phyloP scores from a whole-genome alignment of 35 echinoderm and acorn worm species.

The Heliocidaris erythrogramma region DNA sequence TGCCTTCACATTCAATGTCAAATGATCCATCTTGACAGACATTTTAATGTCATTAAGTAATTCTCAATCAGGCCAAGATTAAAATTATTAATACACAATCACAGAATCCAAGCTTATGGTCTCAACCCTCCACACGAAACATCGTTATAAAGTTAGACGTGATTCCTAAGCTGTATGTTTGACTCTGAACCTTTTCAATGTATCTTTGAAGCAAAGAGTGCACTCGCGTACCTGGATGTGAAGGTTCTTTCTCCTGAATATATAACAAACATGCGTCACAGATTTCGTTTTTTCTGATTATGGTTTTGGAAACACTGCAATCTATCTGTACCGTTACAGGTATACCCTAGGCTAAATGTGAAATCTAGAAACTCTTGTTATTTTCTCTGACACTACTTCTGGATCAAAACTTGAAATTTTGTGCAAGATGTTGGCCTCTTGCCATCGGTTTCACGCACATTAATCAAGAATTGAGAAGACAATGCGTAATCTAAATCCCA shows the following conservation, averaged over 20 bases:
- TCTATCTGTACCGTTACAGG: background rate
- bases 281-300: background rate
- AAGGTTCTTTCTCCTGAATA: background rate
- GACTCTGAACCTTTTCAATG: no score
- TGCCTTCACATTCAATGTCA: slow-evolving; percentile 38
- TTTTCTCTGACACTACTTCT: background rate
- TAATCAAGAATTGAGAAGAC: background rate
- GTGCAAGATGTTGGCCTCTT: background rate
- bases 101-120: background rate
- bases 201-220: background rate
- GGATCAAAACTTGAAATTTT: background rate
- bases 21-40: slow-evolving; percentile 22
- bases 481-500: background rate
- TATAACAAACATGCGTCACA: background rate
- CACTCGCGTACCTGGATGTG: background rate
- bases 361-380: background rate
- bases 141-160: no score
- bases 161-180: no score
- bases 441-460: background rate
- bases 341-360: background rate
- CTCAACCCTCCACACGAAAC: no score
- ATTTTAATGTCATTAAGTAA: background rate
- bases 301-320: background rate
- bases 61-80: background rate
- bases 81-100: background rate